Percentiles rank a stretch among this genome's conserved stretches.
Conservation (phyloP, 2,797 vertebrate species). For the Champsocephalus esox region DNA sequence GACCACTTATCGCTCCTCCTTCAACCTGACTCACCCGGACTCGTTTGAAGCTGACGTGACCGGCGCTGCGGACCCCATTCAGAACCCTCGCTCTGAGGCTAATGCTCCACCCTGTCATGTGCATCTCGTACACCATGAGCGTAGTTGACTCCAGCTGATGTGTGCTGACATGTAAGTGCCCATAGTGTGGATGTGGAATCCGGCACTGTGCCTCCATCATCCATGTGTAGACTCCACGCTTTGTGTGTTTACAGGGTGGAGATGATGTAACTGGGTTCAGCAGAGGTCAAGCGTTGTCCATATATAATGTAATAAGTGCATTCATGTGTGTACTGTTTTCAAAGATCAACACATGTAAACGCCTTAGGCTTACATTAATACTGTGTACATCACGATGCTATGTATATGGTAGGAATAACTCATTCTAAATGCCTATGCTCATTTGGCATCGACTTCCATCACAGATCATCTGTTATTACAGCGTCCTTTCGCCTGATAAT, state of each 20-base stretch:
- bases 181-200: constrained; percentile 67
- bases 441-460: constrained; percentile 5
- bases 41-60: constrained; percentile 50
- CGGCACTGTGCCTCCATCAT: constrained; percentile 49
- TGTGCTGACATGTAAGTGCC: constrained; percentile 66
- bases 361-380: constrained; percentile 19
- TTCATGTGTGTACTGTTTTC: constrained; percentile 22
- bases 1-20: constrained; percentile 22
- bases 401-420: constrained; percentile 7
- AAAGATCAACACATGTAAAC: constrained; percentile 33
- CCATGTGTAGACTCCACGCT: constrained; percentile 57
- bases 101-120: constrained; percentile 62
- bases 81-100: constrained; percentile 56
- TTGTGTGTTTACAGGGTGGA: constrained; percentile 34
- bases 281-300: constrained; percentile 54
- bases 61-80: constrained; percentile 35
- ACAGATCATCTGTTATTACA: constrained; percentile 19
- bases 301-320: constrained; percentile 32
- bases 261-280: constrained; percentile 57
- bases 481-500: background rate
- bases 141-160: constrained; percentile 64
- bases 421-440: constrained; percentile 6
- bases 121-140: constrained; percentile 55
- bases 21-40: constrained; percentile 51
- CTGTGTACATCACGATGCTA: constrained; percentile 1